phyloP scores from a whole-genome alignment of 2,888 invertebrate species.

The Cyclophora punctaria region DNA sequence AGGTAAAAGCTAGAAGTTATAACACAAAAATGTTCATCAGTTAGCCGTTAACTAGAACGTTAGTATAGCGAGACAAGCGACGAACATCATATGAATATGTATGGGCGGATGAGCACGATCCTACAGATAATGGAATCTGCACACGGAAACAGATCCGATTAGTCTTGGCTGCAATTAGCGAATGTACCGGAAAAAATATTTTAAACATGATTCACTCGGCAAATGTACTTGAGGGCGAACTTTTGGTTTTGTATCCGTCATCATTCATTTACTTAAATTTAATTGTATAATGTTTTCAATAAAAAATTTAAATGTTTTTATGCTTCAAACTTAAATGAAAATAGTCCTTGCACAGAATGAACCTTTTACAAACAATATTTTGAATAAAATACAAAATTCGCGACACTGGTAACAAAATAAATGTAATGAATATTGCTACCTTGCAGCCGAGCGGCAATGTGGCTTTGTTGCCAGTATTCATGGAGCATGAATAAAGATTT shows the following conservation, averaged over 20 bases:
- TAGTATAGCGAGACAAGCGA: constrained; percentile 38
- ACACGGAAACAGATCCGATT: constrained; percentile 61
- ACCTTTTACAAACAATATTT: too few relatives aligned
- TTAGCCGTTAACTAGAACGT: constrained; percentile 39
- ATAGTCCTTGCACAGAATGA: too few relatives aligned
- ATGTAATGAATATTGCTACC: too few relatives aligned
- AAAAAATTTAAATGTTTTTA: too few relatives aligned
- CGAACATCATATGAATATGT: constrained; percentile 61
- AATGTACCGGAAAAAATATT: constrained; percentile 32
- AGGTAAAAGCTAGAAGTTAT: background rate
- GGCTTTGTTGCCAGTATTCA: constrained; percentile 26
- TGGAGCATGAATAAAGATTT: constrained; percentile 47
- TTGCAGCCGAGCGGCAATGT: constrained; percentile 3
- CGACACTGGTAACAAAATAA: too few relatives aligned
- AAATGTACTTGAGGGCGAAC: too few relatives aligned
- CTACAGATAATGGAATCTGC: constrained; percentile 67
- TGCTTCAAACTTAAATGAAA: too few relatives aligned
- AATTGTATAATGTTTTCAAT: too few relatives aligned
- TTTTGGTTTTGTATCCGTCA: too few relatives aligned
- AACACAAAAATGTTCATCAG: background rate
- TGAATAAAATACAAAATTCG: too few relatives aligned
- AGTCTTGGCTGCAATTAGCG: constrained; percentile 57
- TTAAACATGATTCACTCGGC: too few relatives aligned
- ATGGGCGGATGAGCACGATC: constrained; percentile 57
- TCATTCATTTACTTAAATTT: too few relatives aligned